phyloP scores from a whole-genome alignment of 1,140 invertebrate genomes.

The Homarus americanus region DNA sequence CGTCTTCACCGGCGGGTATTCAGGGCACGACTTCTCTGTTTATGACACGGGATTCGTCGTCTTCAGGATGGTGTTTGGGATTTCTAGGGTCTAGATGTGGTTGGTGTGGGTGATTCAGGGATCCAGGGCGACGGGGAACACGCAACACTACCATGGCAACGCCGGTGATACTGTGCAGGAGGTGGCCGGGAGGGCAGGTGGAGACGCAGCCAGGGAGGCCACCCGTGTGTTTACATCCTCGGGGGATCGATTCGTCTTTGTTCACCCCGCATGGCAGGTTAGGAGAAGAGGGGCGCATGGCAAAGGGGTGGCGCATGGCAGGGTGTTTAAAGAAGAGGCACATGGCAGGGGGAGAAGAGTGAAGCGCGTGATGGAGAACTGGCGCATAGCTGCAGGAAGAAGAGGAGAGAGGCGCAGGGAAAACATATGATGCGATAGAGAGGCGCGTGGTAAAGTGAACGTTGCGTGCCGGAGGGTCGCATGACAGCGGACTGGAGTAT shows the following conservation, averaged over 20 bases:
- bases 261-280: neutral
- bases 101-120: neutral
- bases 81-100: neutral
- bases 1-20: neutral
- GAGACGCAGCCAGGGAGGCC: conserved; percentile 4
- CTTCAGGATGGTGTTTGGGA: neutral
- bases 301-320: neutral
- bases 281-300: conserved; percentile 1
- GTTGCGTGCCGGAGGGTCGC: no score
- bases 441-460: no score
- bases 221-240: conserved; percentile 9
- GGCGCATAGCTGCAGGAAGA: no score
- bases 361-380: no score
- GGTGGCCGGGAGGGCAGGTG: neutral
- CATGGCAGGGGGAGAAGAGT: neutral
- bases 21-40: neutral
- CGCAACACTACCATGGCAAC: neutral
- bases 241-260: conserved; percentile 12
- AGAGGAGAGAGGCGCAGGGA: no score
- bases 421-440: no score
- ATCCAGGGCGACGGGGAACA: neutral
- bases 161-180: neutral
- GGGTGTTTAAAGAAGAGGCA: neutral
- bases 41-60: neutral
- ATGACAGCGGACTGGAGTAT: no score